Percentiles rank a stretch among this genome's conserved stretches.
phyloP scores from a whole-genome alignment of 2,888 invertebrate genomes.

The Taphrorychus bicolor region DNA sequence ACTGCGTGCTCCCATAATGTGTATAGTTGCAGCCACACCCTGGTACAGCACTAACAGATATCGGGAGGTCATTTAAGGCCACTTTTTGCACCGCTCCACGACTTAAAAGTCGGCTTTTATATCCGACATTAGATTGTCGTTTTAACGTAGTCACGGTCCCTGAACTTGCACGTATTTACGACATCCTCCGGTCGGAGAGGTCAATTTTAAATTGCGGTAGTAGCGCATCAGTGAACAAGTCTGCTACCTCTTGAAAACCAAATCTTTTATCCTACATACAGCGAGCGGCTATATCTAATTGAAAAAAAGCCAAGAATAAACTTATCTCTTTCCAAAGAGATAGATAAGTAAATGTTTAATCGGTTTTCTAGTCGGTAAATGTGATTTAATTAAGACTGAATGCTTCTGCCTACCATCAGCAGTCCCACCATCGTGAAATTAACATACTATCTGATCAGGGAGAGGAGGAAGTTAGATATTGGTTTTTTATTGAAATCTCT shows the following conservation, averaged over 20 bases:
- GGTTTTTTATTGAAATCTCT: too few species aligned
- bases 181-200: slow-evolving; percentile 20
- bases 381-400: too few species aligned
- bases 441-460: too few species aligned
- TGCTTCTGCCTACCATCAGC: too few species aligned
- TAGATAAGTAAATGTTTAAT: too few species aligned
- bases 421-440: too few species aligned
- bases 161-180: slow-evolving; percentile 24
- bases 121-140: background rate
- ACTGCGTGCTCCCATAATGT: slow-evolving; percentile 7
- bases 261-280: slow-evolving; percentile 16
- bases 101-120: background rate
- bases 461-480: too few species aligned
- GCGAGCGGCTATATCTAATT: background rate
- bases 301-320: background rate
- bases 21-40: slow-evolving; percentile 18
- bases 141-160: slow-evolving; percentile 12
- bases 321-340: too few species aligned
- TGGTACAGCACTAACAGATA: background rate
- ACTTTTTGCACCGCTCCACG: background rate
- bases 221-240: slow-evolving; percentile 17
- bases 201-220: slow-evolving; percentile 13
- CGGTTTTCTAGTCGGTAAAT: too few species aligned
- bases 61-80: background rate
- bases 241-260: slow-evolving; percentile 7